Evolutionary conservation across 2,888 invertebrate species (phyloP).

Genomic region (Hipparchia semele): DNA sequence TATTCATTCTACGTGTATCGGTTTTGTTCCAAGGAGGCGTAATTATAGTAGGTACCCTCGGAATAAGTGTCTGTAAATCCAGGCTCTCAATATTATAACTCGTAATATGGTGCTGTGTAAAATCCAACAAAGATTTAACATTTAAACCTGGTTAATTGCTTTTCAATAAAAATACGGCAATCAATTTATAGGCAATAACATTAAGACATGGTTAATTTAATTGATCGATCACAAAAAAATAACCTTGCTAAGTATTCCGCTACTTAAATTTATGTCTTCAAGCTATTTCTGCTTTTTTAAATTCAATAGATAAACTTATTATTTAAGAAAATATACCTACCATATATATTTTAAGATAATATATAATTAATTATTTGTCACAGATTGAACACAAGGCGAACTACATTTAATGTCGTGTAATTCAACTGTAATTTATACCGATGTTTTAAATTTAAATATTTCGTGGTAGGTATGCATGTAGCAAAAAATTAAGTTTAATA

Average conservation of each 20-base stretch:
- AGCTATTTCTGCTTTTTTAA: not conserved
- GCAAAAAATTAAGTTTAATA: too few relatives aligned
- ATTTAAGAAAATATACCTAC: not conserved
- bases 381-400: not conserved
- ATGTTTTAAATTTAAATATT: too few relatives aligned
- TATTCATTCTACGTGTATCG: too few relatives aligned
- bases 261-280: conserved; percentile 1
- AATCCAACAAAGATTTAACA: too few relatives aligned
- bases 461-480: too few relatives aligned
- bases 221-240: not conserved
- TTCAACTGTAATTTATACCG: not conserved
- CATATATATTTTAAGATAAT: not conserved
- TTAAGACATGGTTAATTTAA: not conserved
- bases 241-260: not conserved
- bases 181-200: not conserved
- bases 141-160: too few relatives aligned
- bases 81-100: too few relatives aligned
- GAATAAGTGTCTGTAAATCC: too few relatives aligned
- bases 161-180: not conserved
- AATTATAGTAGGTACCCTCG: too few relatives aligned
- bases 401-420: not conserved
- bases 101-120: too few relatives aligned
- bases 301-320: too few relatives aligned
- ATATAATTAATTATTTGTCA: not conserved
- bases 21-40: too few relatives aligned